phyloP scores from a whole-genome alignment of 2,888 invertebrate species.

The Nomada lathburiana region DNA sequence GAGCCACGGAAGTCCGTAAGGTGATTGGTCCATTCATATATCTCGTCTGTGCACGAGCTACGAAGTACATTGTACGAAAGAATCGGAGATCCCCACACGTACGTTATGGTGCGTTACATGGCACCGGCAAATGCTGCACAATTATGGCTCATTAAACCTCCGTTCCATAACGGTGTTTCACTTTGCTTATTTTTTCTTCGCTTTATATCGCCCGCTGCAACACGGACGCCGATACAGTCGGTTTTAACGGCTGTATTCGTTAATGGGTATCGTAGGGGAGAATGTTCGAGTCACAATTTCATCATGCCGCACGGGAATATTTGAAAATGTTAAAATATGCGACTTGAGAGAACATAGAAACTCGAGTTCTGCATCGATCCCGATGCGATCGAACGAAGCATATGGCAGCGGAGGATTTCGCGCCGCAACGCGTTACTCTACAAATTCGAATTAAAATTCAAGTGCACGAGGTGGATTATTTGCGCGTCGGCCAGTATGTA shows the following conservation, averaged over 20 bases:
- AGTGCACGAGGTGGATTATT: background rate
- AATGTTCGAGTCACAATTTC: slow-evolving; percentile 13
- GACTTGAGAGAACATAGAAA: background rate
- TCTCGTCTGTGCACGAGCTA: background rate
- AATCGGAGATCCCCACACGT: slow-evolving; percentile 52
- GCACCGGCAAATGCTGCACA: slow-evolving; percentile 47
- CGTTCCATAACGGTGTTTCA: slow-evolving; percentile 57
- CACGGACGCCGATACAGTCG: slow-evolving; percentile 35
- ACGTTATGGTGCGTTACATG: slow-evolving; percentile 43
- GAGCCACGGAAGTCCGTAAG: too few relatives aligned
- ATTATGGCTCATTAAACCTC: slow-evolving; percentile 61
- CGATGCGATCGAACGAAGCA: background rate
- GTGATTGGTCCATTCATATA: too few relatives aligned
- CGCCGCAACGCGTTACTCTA: background rate
- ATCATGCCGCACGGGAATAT: slow-evolving; percentile 19
- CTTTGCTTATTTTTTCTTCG: background rate
- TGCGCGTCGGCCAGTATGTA: background rate
- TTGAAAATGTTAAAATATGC: slow-evolving; percentile 9
- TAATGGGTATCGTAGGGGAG: slow-evolving; percentile 41
- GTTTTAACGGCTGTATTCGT: slow-evolving; percentile 32
- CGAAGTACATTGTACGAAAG: slow-evolving; percentile 21
- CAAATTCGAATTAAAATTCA: background rate
- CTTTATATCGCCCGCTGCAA: slow-evolving; percentile 42
- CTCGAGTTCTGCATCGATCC: background rate
- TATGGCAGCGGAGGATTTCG: background rate